Percentiles rank a stretch among this genome's conserved stretches.
Evolutionary conservation across 2,113 vertebrate species (phyloP).

Genomic region (Collichthys lucidus): DNA sequence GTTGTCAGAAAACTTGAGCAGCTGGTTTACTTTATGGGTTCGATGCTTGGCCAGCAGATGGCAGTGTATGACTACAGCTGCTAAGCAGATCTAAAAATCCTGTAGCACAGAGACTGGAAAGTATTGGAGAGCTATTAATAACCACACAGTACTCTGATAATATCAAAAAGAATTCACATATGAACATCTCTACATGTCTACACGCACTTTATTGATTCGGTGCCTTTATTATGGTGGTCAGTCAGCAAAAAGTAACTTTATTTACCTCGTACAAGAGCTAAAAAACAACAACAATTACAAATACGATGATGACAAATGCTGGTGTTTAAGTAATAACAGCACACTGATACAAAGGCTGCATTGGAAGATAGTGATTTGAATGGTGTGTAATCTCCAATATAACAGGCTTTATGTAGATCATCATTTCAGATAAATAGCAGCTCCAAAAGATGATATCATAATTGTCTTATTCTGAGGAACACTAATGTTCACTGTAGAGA

Average conservation of each 20-base stretch:
- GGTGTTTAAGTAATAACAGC: neutral
- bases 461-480: neutral
- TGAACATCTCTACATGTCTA: too few relatives aligned
- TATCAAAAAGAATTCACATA: neutral
- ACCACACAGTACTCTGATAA: neutral
- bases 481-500: neutral
- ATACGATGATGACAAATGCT: neutral
- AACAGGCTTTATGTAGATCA: neutral
- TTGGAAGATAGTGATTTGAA: neutral
- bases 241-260: neutral
- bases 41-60: conserved; percentile 42
- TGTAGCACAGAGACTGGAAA: neutral
- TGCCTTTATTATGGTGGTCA: neutral
- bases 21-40: neutral
- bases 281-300: neutral
- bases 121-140: neutral
- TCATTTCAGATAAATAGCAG: neutral
- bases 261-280: neutral
- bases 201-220: neutral
- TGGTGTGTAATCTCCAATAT: neutral
- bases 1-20: neutral
- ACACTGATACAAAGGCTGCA: neutral
- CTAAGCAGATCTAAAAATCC: neutral
- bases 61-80: conserved; percentile 3
- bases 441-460: neutral